Conservation (phyloP, 2,888 invertebrate species). For the Labia minor region DNA sequence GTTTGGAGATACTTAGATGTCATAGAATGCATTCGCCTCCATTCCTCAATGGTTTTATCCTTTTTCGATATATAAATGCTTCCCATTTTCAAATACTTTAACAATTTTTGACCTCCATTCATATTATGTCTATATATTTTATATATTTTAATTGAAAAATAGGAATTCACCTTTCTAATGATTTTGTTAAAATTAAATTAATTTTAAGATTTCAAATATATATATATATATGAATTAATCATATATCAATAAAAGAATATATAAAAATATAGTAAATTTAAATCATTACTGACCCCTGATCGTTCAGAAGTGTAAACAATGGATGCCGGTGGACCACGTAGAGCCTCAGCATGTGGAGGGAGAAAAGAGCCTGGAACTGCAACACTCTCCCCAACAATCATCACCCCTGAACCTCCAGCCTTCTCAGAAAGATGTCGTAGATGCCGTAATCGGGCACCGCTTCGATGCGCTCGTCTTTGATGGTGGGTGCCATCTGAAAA, state of each 20-base stretch:
- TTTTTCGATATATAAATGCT: too few species aligned
- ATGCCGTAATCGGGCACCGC: constrained; percentile 21
- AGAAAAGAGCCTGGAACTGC: not conserved
- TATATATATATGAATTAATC: not conserved
- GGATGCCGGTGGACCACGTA: not conserved
- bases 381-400: not conserved
- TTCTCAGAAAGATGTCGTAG: constrained; percentile 21
- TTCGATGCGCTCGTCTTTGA: constrained; percentile 16
- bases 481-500: constrained; percentile 14
- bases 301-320: not conserved
- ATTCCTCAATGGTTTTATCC: too few species aligned
- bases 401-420: not conserved
- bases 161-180: too few species aligned
- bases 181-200: too few species aligned
- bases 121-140: too few species aligned
- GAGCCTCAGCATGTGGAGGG: constrained; percentile 16
- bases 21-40: too few species aligned
- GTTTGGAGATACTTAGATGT: too few species aligned
- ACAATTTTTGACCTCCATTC: too few species aligned
- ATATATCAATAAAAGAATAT: not conserved
- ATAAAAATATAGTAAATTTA: too few species aligned
- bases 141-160: too few species aligned
- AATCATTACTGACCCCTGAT: not conserved
- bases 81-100: too few species aligned
- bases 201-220: too few species aligned